Conservation (phyloP, 2,113 vertebrate genomes). For the Ranitomeya variabilis region DNA sequence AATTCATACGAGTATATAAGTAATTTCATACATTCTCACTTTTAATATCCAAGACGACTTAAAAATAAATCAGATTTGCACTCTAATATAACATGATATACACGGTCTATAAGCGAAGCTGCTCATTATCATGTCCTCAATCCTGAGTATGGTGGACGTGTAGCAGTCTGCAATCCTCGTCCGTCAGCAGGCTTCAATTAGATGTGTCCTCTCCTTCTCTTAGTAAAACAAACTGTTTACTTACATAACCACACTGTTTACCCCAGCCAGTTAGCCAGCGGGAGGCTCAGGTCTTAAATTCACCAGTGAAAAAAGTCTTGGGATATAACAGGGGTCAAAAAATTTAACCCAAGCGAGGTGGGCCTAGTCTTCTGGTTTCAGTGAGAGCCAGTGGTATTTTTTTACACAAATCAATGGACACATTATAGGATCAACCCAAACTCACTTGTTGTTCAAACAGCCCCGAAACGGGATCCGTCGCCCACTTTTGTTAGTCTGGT, state of each 20-base stretch:
- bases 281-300: constrained; percentile 71
- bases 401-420: constrained; percentile 73
- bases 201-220: constrained; percentile 74
- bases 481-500: constrained; percentile 78
- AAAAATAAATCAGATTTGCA: not conserved
- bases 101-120: not conserved
- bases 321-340: constrained; percentile 79
- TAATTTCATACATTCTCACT: not conserved
- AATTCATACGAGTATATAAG: too few relatives aligned
- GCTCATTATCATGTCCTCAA: constrained; percentile 19
- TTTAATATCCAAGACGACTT: not conserved
- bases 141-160: constrained; percentile 68
- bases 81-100: not conserved
- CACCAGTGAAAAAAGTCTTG: constrained; percentile 75
- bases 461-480: constrained; percentile 81
- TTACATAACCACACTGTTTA: constrained; percentile 81
- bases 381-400: constrained; percentile 71
- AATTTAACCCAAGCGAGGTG: constrained; percentile 78
- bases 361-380: constrained; percentile 71
- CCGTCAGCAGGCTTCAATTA: constrained; percentile 87
- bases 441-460: constrained; percentile 79
- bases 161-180: constrained; percentile 81
- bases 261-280: constrained; percentile 75
- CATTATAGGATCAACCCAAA: constrained; percentile 80
- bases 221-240: constrained; percentile 86